phyloP scores from a whole-genome alignment of 2,113 vertebrate species.

The Rhadina sibilatrix region DNA sequence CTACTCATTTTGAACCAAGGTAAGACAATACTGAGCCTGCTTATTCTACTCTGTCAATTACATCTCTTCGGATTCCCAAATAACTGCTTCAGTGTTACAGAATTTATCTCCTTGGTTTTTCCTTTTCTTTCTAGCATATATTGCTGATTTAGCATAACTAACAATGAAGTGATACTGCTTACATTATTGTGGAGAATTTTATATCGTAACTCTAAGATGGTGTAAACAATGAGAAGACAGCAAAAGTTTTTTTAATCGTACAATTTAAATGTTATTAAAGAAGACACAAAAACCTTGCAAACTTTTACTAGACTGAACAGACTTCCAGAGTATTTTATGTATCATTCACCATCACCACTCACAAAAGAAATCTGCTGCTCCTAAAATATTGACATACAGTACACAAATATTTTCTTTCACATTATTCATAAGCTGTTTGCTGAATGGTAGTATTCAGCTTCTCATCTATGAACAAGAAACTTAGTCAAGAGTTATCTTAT shows the following conservation, averaged over 20 bases:
- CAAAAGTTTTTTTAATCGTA: neutral
- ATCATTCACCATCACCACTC: neutral
- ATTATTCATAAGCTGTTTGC: conserved; percentile 40
- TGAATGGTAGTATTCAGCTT: conserved; percentile 37
- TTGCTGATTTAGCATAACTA: neutral
- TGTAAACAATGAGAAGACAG: neutral
- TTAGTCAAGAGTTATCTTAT: conserved; percentile 24
- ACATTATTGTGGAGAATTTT: neutral
- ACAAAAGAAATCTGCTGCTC: neutral
- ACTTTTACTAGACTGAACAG: neutral
- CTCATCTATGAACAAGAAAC: conserved; percentile 1
- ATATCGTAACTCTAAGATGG: neutral
- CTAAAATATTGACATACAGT: conserved; percentile 44
- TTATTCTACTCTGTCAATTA: neutral
- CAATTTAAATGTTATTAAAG: neutral
- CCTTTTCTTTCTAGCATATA: neutral
- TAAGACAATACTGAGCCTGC: neutral
- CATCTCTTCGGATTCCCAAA: neutral
- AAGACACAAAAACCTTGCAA: neutral
- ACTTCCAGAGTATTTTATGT: neutral
- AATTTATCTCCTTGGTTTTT: neutral
- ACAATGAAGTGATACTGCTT: neutral
- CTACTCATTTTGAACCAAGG: conserved; percentile 9
- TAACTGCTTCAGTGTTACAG: neutral
- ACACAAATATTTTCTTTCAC: conserved; percentile 56